Base-by-base conservation (phyloP, 2,888 invertebrate species). In the Amiota mariae region DNA sequence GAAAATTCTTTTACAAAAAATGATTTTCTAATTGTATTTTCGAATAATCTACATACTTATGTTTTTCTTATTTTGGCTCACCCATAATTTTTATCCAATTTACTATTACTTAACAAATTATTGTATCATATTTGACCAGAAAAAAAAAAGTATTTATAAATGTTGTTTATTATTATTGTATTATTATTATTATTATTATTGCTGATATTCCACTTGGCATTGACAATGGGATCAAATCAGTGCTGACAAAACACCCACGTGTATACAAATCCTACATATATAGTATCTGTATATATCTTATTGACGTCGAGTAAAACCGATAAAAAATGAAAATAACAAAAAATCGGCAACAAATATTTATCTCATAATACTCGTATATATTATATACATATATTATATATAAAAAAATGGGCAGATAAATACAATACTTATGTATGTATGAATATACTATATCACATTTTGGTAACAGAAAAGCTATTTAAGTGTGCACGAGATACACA, bases 101-200 rank as follows among this genome's bases (percentile, higher is more conserved):
- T 48, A n/a, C n/a, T n/a, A n/a, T 63, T 36, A 13, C 36, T 63
- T 48, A n/a, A n/a, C 15, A 10, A 10, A 47, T 47, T 67, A 8
- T 67, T 67, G 64, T 13, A 15, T 57, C 57, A 15, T 8, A n/a
- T 15, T 18, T 57, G 57, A 15, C 18, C 57, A 57, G 57, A 57
- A 57, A 8, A 57, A 57, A 8, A 18, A n/a, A 57, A 0, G 24
- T 51, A 24, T 18, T 36, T 10, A n/a, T 63, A 46, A n/a, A 36
- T 63, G 63, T 11, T 63, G 24, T 63, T 63, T 63, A 36, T 63
- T n/a, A 4, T 66, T 10, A 66, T 66, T 36, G n/a, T 46, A 9
- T 67, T 67, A 13, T 51, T 51, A 20, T 20, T 67, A n/a, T 51
- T 49, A 24, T 24, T 24, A 3, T 3, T 24, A 3, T 3, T 24